Percentiles rank a stretch among this genome's conserved stretches.
Conservation (phyloP, 37 sponge, comb jelly and placozoan species). For the Ephydatia muelleri region DNA sequence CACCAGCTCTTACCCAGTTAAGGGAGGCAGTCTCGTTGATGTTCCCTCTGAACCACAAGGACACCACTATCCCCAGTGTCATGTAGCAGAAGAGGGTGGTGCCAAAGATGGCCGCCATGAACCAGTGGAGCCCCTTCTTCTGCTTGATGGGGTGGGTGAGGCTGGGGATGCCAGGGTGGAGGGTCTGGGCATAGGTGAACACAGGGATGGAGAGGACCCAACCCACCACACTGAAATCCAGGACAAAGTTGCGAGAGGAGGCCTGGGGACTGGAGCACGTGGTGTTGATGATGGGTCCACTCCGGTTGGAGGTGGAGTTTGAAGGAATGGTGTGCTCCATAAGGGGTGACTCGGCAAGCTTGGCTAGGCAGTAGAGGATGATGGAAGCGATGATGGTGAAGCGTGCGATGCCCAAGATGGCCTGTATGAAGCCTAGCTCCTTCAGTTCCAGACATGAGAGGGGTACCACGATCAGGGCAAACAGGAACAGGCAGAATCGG, state of each 20-base stretch:
- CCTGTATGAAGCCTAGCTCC: conserved; percentile 68
- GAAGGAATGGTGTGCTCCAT: neutral
- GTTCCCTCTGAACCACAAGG: conserved; percentile 67
- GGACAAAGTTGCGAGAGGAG: neutral
- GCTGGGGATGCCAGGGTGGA: conserved; percentile 77
- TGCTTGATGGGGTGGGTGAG: conserved; percentile 71
- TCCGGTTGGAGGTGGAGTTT: neutral
- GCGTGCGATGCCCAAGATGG: conserved; percentile 51
- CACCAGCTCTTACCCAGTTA: too few relatives aligned
- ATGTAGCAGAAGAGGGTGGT: conserved; percentile 53
- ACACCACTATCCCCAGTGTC: conserved; percentile 71
- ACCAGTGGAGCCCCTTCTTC: conserved; percentile 57
- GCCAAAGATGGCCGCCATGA: conserved; percentile 58
- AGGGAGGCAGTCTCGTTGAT: conserved; percentile 80
- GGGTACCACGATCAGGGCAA: conserved; percentile 56
- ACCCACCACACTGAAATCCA: conserved; percentile 13
- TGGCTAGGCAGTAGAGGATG: conserved; percentile 25
- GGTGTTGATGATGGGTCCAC: neutral
- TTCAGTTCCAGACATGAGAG: conserved; percentile 63
- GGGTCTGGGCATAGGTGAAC: conserved; percentile 75
- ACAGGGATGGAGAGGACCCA: conserved; percentile 85
- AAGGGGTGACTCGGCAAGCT: neutral
- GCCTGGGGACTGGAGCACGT: neutral
- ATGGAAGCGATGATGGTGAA: conserved; percentile 54
- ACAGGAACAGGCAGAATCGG: conserved; percentile 66